phyloP scores from a whole-genome alignment of 1,140 invertebrate species.

The Philaenus spumarius region DNA sequence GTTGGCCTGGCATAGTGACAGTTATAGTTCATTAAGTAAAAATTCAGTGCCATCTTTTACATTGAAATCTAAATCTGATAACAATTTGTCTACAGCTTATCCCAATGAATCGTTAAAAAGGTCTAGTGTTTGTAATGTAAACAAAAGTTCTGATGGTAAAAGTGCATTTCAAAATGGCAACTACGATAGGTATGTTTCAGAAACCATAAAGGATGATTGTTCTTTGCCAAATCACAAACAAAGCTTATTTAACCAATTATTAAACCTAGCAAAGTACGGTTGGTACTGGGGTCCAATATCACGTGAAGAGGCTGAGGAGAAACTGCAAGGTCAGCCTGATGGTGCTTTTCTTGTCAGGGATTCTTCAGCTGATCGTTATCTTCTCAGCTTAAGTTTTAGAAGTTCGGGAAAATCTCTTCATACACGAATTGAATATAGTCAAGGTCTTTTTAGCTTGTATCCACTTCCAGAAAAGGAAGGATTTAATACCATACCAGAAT shows the following conservation, averaged over 20 bases:
- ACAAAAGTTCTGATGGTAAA: not conserved
- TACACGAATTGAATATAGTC: slow-evolving; percentile 58
- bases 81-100: not conserved
- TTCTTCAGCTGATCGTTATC: slow-evolving; percentile 52
- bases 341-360: slow-evolving; percentile 68
- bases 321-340: slow-evolving; percentile 60
- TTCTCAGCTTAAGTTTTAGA: slow-evolving; percentile 64
- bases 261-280: slow-evolving; percentile 51
- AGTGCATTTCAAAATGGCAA: not conserved
- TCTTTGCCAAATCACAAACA: slow-evolving; percentile 35
- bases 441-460: slow-evolving; percentile 59
- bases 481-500: slow-evolving; percentile 57
- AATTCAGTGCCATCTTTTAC: not conserved
- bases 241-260: slow-evolving; percentile 39
- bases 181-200: not conserved
- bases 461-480: slow-evolving; percentile 55
- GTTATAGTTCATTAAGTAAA: too few species aligned
- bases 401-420: slow-evolving; percentile 67
- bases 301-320: slow-evolving; percentile 52
- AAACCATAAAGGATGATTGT: not conserved
- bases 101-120: not conserved
- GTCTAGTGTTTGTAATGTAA: not conserved
- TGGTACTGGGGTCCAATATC: slow-evolving; percentile 63
- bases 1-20: too few species aligned
- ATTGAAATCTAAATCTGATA: not conserved